phyloP scores from a whole-genome alignment of 1,140 invertebrate species.

The Proales similis region DNA sequence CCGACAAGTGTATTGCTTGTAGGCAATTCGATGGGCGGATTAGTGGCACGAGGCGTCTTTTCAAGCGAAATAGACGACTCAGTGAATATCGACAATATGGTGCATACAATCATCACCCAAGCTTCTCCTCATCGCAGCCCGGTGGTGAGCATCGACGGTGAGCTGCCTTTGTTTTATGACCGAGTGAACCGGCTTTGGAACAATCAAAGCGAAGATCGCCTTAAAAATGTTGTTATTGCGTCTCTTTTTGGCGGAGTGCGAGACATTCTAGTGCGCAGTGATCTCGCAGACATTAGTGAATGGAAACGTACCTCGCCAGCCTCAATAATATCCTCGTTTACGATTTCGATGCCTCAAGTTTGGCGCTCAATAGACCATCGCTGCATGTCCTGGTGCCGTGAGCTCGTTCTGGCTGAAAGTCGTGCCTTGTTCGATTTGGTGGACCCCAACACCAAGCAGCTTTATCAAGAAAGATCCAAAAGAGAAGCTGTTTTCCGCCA shows the following conservation, averaged over 20 bases:
- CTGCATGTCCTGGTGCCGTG: constrained; percentile 38
- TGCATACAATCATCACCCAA: constrained; percentile 13
- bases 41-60: constrained; percentile 8
- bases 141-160: constrained; percentile 11
- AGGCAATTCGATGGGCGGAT: constrained; percentile 37
- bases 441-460: constrained; percentile 4
- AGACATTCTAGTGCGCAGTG: constrained; percentile 21
- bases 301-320: constrained; percentile 5
- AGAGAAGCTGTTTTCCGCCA: constrained; percentile 2
- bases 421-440: constrained; percentile 30
- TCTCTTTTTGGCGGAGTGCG: constrained; percentile 19
- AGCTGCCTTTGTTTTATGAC: constrained; percentile 13
- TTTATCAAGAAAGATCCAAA: not conserved
- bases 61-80: not conserved
- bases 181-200: constrained; percentile 15
- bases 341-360: constrained; percentile 19
- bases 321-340: constrained; percentile 9
- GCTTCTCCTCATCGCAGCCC: constrained; percentile 21
- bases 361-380: constrained; percentile 38
- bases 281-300: constrained; percentile 6
- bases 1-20: constrained; percentile 29
- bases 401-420: constrained; percentile 27
- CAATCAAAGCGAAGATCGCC: not conserved
- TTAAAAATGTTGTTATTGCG: constrained; percentile 9
- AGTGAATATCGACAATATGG: not conserved